Percentiles rank a stretch among this genome's conserved stretches.
These are phyloP conservation scores for Cylindroiulus punctatus DNA, from an alignment of 2,888 invertebrate species.

Conservation along the genomic window DNA sequence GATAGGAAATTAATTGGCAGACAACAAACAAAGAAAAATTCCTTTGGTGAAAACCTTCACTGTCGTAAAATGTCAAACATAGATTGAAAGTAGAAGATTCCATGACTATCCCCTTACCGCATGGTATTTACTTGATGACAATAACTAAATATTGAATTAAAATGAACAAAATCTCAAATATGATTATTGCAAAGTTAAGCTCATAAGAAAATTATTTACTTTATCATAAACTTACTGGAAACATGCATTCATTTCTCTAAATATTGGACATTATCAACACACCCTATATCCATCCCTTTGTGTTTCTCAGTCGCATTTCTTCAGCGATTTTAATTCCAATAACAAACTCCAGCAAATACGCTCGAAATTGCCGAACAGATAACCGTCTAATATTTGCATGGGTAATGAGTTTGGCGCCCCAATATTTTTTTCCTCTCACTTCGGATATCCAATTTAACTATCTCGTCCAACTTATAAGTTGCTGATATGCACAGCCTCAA, in stretches of 20 bases:
- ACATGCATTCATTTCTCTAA: background rate
- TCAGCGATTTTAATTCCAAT: background rate
- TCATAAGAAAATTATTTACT: no score
- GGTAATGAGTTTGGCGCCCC: constrained; percentile 4
- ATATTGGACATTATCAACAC: background rate
- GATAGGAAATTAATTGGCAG: no score
- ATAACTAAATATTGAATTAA: no score
- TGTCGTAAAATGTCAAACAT: no score
- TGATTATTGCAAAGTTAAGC: no score
- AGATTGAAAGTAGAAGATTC: no score
- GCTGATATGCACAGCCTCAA: constrained; percentile 30
- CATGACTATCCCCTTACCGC: no score
- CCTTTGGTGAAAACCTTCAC: no score
- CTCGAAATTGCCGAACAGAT: background rate
- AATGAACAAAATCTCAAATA: no score
- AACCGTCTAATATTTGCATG: constrained; percentile 17
- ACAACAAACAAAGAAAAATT: no score
- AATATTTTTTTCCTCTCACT: background rate
- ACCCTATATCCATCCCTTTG: background rate
- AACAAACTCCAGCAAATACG: constrained; percentile 21
- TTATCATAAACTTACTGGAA: no score
- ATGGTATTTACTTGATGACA: no score
- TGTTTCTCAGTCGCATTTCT: background rate
- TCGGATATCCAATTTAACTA: constrained; percentile 16
- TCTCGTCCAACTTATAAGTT: background rate